Percentiles rank a stretch among this genome's conserved stretches.
Evolutionary conservation across 2,888 invertebrate species (phyloP).

Genomic region (Hetaerina titia): DNA sequence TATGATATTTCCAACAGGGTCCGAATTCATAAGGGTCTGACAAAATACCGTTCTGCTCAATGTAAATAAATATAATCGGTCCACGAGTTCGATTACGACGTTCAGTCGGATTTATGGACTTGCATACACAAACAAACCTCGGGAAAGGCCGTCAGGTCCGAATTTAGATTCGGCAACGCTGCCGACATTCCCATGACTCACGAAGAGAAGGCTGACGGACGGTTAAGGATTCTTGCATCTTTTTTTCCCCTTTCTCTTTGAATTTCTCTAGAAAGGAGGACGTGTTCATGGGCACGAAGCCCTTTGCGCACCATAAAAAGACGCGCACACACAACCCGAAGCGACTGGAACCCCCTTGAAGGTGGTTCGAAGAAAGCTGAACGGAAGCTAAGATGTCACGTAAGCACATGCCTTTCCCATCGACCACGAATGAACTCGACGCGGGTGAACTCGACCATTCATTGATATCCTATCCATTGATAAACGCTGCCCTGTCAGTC

Average conservation of each 20-base stretch:
- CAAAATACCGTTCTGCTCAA: too few species aligned
- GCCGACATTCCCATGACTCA: neutral
- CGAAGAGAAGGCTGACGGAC: neutral
- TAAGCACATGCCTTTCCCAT: neutral
- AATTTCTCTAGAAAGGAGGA: neutral
- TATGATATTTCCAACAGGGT: too few species aligned
- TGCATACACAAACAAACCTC: neutral
- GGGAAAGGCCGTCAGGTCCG: neutral
- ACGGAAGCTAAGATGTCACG: neutral
- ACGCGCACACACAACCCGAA: neutral
- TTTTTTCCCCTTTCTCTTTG: neutral
- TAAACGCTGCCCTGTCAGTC: too few species aligned
- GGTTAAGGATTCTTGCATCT: too few species aligned
- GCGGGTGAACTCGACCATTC: too few species aligned
- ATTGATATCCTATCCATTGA: too few species aligned
- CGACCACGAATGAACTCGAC: too few species aligned
- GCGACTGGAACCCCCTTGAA: neutral
- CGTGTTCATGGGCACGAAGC: neutral
- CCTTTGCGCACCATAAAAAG: neutral
- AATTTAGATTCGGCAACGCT: neutral
- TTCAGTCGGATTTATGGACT: neutral
- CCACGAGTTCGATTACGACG: too few species aligned
- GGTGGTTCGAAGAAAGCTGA: neutral
- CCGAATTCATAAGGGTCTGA: too few species aligned
- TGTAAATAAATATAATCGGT: too few species aligned